Percentiles rank a stretch among this genome's conserved stretches.
These are phyloP conservation scores for Cataglyphis albicans DNA, from an alignment of 2,888 invertebrate genomes.

Conservation along the genomic window DNA sequence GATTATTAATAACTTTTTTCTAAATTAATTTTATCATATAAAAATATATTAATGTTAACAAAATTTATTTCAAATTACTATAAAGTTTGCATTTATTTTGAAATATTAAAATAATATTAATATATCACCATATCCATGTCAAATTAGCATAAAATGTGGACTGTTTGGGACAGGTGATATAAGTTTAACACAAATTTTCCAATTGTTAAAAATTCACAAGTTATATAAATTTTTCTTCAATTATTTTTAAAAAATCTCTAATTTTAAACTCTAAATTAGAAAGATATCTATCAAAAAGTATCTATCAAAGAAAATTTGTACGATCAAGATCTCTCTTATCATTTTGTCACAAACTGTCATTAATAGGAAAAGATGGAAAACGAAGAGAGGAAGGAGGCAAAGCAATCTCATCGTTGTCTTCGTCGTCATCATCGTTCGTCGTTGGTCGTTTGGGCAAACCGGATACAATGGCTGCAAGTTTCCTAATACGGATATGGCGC, in stretches of 20 bases:
- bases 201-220: neutral
- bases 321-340: conserved; percentile 22
- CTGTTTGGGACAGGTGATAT: too few species aligned
- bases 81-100: too few species aligned
- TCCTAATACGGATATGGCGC: conserved; percentile 81
- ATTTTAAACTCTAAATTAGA: neutral
- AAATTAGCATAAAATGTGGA: too few species aligned
- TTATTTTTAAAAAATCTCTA: neutral
- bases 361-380: neutral
- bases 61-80: too few species aligned
- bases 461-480: conserved; percentile 83
- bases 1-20: too few species aligned
- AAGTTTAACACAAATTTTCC: too few species aligned
- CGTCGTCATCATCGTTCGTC: conserved; percentile 62
- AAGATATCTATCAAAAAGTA: neutral
- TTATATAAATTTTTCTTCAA: neutral
- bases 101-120: too few species aligned
- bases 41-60: too few species aligned
- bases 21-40: too few species aligned
- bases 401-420: conserved; percentile 56
- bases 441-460: conserved; percentile 70
- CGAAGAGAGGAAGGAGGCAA: neutral
- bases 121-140: too few species aligned
- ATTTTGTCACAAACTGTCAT: conserved; percentile 40
- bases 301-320: neutral